Evolutionary conservation across 2,113 vertebrate species (phyloP).

Genomic region (Turnix velox): DNA sequence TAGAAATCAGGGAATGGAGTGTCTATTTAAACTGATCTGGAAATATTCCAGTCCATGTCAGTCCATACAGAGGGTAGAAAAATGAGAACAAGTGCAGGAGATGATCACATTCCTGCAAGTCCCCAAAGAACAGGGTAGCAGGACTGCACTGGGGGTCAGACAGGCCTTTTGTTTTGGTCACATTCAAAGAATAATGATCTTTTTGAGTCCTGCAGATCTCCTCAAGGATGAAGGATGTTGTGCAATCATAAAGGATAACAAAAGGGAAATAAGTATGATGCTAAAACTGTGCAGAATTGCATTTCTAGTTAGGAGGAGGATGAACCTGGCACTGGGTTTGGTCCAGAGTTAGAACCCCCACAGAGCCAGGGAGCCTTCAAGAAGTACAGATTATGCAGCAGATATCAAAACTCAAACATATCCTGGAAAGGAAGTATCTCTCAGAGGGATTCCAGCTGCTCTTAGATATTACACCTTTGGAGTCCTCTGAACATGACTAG

Average conservation of each 20-base stretch:
- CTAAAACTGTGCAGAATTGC: neutral
- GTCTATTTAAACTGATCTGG: neutral
- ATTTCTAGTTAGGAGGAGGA: neutral
- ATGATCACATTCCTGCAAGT: accelerated
- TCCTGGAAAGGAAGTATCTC: neutral
- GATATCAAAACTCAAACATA: neutral
- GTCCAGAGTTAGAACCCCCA: neutral
- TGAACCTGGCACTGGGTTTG: neutral
- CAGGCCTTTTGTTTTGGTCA: neutral
- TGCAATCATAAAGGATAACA: neutral
- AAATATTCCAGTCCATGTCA: no score
- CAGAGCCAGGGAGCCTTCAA: neutral
- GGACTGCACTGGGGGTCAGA: neutral
- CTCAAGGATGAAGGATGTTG: accelerated
- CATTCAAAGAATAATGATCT: neutral
- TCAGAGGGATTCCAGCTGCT: neutral
- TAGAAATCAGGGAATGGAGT: neutral
- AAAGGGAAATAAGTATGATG: accelerated
- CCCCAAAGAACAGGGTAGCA: neutral
- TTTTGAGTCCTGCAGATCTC: neutral
- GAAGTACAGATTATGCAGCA: neutral
- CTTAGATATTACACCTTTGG: neutral
- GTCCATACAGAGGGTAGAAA: accelerated
- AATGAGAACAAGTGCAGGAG: accelerated
- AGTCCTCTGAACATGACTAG: neutral